Base-by-base conservation (phyloP, 2,888 invertebrate species). In the Noctua pronuba region DNA sequence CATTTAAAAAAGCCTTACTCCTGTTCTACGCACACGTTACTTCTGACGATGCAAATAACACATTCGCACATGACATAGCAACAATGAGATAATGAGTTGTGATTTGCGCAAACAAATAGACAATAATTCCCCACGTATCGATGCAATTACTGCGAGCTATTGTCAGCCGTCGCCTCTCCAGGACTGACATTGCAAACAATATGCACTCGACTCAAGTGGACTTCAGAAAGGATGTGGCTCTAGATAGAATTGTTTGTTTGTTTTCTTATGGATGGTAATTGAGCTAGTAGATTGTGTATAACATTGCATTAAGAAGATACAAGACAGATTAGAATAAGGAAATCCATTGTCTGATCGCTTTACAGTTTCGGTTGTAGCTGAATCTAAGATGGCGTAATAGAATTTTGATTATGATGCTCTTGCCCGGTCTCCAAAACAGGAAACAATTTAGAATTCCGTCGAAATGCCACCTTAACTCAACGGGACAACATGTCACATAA, bases 101-200 rank as follows among this genome's bases (percentile, higher is more conserved):
- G 76, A 81, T 87, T 80, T 72, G 76, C 68, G 73, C 77, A 73
- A 82, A 77, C 77, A 84, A 80, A 84, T 62, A 79, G 62, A 75
- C 73, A 80, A 85, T 85, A 86, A 86, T 85, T 87, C 75, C 80
- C 76, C 66, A 67, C 79, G 77, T 88, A 88, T 88, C 85, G 71
- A 73, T 82, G 80, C 77, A 80, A 84, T 86, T 89, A 88, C 85
- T 82, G 86, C 55, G 72, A 77, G 52, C 62, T 86, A 84, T 87
- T 86, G 86, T 83, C 81, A 77, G 76, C 70, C 85, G 84, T 83
- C 83, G 88, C 83, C 85, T 74, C 75, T 78, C 41, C 72, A 81
- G 79, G 85, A 85, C 70, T 84, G 82, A 82, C 85, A 73, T 84
- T 75, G 84, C 73, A 78, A 78, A 84, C 85, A 82, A 84, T 82